These are phyloP conservation scores for Anseranas semipalmata DNA, from an alignment of 2,113 vertebrate genomes.

Conservation along the genomic window DNA sequence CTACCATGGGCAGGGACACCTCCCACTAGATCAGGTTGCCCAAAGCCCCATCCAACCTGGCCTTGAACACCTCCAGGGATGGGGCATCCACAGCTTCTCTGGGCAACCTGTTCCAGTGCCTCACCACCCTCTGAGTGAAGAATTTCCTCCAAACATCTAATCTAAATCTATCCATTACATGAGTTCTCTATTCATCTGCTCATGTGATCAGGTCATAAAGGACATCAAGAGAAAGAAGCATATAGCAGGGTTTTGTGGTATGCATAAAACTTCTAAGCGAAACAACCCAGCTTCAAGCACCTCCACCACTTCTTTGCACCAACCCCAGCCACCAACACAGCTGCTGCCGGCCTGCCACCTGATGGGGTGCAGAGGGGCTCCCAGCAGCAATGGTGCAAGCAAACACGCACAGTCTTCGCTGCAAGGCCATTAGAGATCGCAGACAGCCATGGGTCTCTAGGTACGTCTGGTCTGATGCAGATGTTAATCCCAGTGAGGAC, in stretches of 20 bases:
- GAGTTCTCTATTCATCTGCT: not conserved
- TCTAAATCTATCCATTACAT: too few relatives aligned
- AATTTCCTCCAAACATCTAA: too few relatives aligned
- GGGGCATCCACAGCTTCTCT: too few relatives aligned
- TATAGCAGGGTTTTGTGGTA: not conserved
- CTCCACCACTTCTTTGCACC: not conserved
- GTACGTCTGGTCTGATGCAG: not conserved
- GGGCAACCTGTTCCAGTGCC: too few relatives aligned
- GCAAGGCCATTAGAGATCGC: not conserved
- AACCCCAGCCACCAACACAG: not conserved
- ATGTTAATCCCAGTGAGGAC: not conserved
- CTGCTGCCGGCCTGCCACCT: not conserved
- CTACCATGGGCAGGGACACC: too few relatives aligned
- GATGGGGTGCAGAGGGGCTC: not conserved
- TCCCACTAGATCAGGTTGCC: too few relatives aligned
- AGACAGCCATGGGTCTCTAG: rapidly evolving
- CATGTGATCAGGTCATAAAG: not conserved
- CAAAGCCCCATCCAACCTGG: too few relatives aligned
- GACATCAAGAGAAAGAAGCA: not conserved
- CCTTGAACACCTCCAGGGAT: too few relatives aligned
- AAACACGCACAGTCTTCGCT: not conserved
- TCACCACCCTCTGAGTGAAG: too few relatives aligned
- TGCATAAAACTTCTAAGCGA: not conserved
- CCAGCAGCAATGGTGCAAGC: not conserved
- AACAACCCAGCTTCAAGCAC: not conserved